These are phyloP conservation scores for Nestor notabilis DNA, from an alignment of 2,113 vertebrate species.

Conservation along the genomic window DNA sequence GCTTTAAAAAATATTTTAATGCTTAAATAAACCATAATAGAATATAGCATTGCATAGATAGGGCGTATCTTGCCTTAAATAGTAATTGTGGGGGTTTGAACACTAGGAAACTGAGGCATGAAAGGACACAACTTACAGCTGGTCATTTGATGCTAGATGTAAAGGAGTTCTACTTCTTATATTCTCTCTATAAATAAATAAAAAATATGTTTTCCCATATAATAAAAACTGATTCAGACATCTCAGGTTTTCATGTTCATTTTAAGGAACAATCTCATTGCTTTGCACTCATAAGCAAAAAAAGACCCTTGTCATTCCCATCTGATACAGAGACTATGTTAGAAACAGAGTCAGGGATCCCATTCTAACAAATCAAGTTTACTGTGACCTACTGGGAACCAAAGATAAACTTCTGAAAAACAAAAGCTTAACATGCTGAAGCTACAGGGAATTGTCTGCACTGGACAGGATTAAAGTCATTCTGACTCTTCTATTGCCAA, in stretches of 20 bases:
- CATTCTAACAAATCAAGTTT: conserved; percentile 51
- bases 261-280: neutral
- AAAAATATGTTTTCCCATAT: neutral
- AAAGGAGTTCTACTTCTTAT: neutral
- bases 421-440: neutral
- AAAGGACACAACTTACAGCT: neutral
- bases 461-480: conserved; percentile 42
- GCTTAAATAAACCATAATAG: neutral
- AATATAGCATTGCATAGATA: neutral
- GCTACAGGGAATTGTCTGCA: conserved; percentile 17
- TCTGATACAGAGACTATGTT: neutral
- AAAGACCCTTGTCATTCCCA: neutral
- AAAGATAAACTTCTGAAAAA: conserved; percentile 42
- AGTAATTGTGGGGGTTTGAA: neutral
- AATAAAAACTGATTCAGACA: neutral
- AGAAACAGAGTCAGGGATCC: conserved; percentile 31
- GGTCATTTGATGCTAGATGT: neutral
- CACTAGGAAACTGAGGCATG: neutral
- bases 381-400: neutral
- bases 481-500: conserved; percentile 10
- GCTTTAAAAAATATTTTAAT: conserved; percentile 21
- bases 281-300: neutral
- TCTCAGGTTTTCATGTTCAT: neutral
- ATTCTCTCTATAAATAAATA: neutral
- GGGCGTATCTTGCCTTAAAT: neutral